Evolutionary conservation across 2,113 vertebrate genomes (phyloP).

Genomic region (Piprites chloris): DNA sequence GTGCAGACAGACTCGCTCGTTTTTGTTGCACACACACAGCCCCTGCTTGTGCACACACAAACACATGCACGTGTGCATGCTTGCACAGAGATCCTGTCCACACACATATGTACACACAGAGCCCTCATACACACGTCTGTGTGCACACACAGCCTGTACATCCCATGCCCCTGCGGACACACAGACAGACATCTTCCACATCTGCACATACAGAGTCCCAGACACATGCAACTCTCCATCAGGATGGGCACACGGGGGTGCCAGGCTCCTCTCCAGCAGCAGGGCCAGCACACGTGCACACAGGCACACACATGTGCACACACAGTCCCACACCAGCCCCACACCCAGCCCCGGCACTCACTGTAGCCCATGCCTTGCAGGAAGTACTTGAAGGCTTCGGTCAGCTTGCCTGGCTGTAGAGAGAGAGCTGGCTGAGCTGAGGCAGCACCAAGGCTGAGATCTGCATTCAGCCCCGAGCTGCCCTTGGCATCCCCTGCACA

Average conservation of each 20-base stretch:
- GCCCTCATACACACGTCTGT: background rate
- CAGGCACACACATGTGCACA: background rate
- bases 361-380: constrained; percentile 99
- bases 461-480: rapidly evolving
- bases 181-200: rapidly evolving
- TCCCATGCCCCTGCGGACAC: rapidly evolving
- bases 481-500: background rate
- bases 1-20: rapidly evolving
- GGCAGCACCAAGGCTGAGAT: background rate
- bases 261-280: background rate
- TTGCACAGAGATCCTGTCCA: background rate
- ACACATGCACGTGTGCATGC: background rate
- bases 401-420: constrained; percentile 91
- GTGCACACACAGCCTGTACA: background rate
- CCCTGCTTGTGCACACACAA: background rate
- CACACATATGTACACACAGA: background rate
- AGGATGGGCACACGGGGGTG: rapidly evolving
- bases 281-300: background rate
- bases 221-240: background rate
- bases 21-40: background rate
- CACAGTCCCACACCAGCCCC: rapidly evolving
- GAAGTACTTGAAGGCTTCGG: constrained; percentile 98
- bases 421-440: background rate
- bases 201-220: background rate
- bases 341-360: constrained; percentile 72